Conservation (phyloP, 2,113 vertebrate species). For the Phalacrocorax aristotelis region DNA sequence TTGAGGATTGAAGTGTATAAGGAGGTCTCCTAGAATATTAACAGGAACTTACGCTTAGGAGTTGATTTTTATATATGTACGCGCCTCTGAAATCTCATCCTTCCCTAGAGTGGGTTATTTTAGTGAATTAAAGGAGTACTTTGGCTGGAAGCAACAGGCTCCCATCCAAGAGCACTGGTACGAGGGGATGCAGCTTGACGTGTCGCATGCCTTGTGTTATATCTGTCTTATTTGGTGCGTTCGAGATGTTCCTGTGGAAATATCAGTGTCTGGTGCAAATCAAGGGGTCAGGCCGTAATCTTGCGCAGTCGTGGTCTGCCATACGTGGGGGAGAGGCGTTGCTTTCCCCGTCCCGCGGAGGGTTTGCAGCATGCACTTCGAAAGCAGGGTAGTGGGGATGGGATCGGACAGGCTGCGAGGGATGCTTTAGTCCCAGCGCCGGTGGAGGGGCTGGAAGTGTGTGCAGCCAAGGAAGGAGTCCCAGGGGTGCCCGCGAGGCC, state of each 20-base stretch:
- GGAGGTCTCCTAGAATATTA: neutral
- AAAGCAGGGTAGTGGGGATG: neutral
- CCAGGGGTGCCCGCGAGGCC: no score
- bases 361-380: no score
- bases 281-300: neutral
- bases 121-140: neutral
- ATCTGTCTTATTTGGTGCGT: neutral
- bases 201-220: fast-evolving
- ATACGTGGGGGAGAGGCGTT: fast-evolving
- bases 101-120: neutral
- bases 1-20: neutral
- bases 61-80: neutral
- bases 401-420: neutral
- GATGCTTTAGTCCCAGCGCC: neutral
- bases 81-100: neutral
- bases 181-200: fast-evolving
- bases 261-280: neutral
- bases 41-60: fast-evolving
- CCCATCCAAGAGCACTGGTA: neutral
- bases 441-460: neutral
- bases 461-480: neutral
- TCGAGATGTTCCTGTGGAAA: fast-evolving
- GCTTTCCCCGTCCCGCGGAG: fast-evolving
- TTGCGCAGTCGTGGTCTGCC: fast-evolving
- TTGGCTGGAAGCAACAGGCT: neutral